phyloP scores from a whole-genome alignment of 2,113 vertebrate species.

The Thomomys bottae region DNA sequence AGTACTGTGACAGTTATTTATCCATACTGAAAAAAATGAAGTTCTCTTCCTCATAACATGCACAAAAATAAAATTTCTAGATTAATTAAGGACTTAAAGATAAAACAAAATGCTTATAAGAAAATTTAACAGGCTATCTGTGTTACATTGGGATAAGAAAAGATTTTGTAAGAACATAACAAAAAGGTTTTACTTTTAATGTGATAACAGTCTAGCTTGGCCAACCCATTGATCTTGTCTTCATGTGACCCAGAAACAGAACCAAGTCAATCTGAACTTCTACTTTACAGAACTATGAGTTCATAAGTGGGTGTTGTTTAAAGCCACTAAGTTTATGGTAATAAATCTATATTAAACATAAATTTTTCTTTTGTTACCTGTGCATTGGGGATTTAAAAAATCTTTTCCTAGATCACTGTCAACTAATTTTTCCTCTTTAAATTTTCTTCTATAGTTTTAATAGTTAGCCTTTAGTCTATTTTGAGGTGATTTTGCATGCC shows the following conservation, averaged over 20 bases:
- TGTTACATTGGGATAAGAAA: conserved; percentile 3
- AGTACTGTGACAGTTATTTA: neutral
- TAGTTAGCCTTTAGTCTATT: neutral
- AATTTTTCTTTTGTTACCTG: no score
- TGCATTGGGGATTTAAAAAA: neutral
- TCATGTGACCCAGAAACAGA: neutral
- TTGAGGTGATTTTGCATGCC: neutral
- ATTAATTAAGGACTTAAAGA: conserved; percentile 26
- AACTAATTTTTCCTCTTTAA: neutral
- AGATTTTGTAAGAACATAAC: neutral
- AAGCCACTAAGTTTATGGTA: no score
- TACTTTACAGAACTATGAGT: no score
- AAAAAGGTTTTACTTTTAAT: neutral
- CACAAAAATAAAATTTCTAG: neutral
- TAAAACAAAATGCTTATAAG: conserved; percentile 34
- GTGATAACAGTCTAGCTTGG: neutral
- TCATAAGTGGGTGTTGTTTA: no score
- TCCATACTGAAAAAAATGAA: conserved; percentile 33
- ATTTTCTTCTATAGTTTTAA: neutral
- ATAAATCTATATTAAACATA: no score
- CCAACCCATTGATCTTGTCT: neutral
- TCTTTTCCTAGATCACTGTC: neutral
- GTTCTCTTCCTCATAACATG: neutral
- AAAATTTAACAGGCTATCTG: conserved; percentile 16
- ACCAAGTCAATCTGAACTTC: no score